Percentiles rank a stretch among this genome's conserved stretches.
These are phyloP conservation scores for Pomatorhinus ruficollis DNA, from an alignment of 2,113 vertebrate genomes.

Conservation along the genomic window DNA sequence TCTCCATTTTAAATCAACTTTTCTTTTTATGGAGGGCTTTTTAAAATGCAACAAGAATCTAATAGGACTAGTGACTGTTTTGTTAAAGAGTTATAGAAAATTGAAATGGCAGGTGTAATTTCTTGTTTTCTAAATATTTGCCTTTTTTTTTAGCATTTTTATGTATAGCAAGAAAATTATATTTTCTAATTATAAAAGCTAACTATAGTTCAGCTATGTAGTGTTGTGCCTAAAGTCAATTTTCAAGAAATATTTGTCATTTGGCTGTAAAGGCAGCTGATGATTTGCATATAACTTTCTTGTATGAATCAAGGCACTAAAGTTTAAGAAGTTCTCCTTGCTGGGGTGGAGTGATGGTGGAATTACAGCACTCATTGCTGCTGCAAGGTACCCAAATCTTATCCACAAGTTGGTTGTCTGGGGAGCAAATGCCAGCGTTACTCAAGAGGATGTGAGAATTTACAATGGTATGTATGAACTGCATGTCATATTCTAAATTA, in stretches of 20 bases:
- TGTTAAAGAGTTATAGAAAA: neutral
- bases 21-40: neutral
- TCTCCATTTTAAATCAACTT: neutral
- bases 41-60: neutral
- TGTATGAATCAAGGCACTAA: constrained; percentile 72
- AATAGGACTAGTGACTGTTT: neutral
- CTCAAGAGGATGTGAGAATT: constrained; percentile 81
- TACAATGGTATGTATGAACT: constrained; percentile 79
- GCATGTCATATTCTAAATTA: neutral
- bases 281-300: neutral
- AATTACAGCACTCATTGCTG: constrained; percentile 86
- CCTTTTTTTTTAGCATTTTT: neutral
- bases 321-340: constrained; percentile 84
- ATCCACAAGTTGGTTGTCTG: constrained; percentile 86
- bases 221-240: neutral
- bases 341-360: constrained; percentile 94
- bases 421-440: constrained; percentile 85
- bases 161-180: neutral
- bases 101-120: neutral
- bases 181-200: neutral
- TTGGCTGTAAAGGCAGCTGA: neutral
- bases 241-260: neutral
- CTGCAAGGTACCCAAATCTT: constrained; percentile 77
- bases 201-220: neutral
- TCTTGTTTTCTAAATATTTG: neutral